A percentile compares a stretch with the other conserved stretches of the same genome.
These are phyloP conservation scores for Neodiprion virginianus DNA, from an alignment of 1,140 invertebrate species.

Conservation along the genomic window DNA sequence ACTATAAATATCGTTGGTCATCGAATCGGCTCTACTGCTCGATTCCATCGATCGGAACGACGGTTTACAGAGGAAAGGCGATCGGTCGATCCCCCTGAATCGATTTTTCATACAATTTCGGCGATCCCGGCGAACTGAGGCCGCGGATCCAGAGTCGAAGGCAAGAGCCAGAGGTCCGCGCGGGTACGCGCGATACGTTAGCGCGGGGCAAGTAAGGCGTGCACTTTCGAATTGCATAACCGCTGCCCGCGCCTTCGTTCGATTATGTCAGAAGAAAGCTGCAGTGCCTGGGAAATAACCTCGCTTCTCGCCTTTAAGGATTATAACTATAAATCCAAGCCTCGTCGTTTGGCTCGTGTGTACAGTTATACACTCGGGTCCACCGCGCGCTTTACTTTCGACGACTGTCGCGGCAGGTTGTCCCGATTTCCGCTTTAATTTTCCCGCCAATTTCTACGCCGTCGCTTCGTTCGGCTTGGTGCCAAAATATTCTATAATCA, in stretches of 20 bases:
- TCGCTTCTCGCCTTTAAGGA: slow-evolving; percentile 33
- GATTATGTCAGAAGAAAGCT: slow-evolving; percentile 64
- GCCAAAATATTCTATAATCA: too few species aligned
- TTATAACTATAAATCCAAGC: slow-evolving; percentile 41
- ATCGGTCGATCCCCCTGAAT: slow-evolving; percentile 12
- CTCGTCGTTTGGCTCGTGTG: neutral
- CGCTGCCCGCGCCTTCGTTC: slow-evolving; percentile 58
- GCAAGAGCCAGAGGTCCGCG: slow-evolving; percentile 26
- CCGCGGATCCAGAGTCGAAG: neutral
- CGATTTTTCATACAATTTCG: neutral
- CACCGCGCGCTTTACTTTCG: neutral
- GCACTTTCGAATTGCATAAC: slow-evolving; percentile 63
- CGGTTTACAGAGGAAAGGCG: neutral
- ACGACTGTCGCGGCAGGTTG: too few species aligned
- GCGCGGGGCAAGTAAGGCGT: slow-evolving; percentile 54
- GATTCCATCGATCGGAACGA: too few species aligned
- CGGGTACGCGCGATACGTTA: slow-evolving; percentile 48
- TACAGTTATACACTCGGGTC: neutral
- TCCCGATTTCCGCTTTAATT: too few species aligned
- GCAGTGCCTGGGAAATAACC: slow-evolving; percentile 55
- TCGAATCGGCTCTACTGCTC: too few species aligned
- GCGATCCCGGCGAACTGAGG: neutral
- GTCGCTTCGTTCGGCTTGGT: too few species aligned
- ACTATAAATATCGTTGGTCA: too few species aligned
- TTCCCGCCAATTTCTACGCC: too few species aligned